A percentile compares a stretch with the other conserved stretches of the same genome.
phyloP scores from a whole-genome alignment of 2,888 invertebrate genomes.

The Drosophila kanekoi region DNA sequence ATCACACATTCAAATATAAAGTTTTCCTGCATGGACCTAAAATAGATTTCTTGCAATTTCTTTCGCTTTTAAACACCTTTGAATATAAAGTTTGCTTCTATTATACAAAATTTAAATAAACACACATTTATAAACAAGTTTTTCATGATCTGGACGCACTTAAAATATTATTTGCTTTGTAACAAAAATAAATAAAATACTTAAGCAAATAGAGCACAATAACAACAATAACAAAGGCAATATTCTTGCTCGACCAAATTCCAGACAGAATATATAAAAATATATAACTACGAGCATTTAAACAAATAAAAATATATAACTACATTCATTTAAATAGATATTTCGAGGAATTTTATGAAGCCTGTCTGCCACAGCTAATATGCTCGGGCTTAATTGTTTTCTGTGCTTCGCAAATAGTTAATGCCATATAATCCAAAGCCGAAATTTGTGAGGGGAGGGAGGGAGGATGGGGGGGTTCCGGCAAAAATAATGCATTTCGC shows the following conservation, averaged over 20 bases:
- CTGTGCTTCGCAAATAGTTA: conserved; percentile 46
- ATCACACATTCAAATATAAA: too few relatives aligned
- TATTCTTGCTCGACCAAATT: conserved; percentile 9
- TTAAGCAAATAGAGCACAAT: neutral
- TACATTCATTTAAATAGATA: conserved; percentile 6
- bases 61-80: too few relatives aligned
- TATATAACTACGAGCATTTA: conserved; percentile 4
- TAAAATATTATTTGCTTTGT: too few relatives aligned
- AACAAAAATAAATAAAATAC: neutral
- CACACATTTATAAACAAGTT: too few relatives aligned
- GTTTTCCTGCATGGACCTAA: too few relatives aligned
- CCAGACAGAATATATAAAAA: conserved; percentile 39
- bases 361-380: conserved; percentile 31
- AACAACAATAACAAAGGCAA: neutral
- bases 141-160: too few relatives aligned
- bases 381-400: conserved; percentile 29
- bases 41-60: too few relatives aligned
- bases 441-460: conserved; percentile 18
- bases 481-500: conserved; percentile 49
- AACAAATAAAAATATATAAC: conserved; percentile 1
- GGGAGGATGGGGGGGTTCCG: neutral
- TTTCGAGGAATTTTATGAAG: conserved; percentile 9
- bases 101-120: too few relatives aligned
- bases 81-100: too few relatives aligned
- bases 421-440: conserved; percentile 46